Conservation (phyloP, 2,888 invertebrate species). For the Opisthograptis luteolata region DNA sequence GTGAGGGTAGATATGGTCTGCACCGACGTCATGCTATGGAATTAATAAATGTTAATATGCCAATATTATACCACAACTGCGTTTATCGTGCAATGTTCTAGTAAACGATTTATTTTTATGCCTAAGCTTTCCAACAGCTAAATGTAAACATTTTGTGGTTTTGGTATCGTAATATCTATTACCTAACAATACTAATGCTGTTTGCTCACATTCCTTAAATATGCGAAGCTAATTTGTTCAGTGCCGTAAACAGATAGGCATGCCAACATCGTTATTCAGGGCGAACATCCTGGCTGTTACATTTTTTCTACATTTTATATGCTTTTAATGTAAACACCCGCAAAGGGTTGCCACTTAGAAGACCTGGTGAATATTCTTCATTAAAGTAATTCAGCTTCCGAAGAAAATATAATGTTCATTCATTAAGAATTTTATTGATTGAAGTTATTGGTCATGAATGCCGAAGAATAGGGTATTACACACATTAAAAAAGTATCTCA, state of each 20-base stretch:
- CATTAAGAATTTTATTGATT: no score
- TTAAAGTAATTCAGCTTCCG: no score
- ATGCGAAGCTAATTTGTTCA: slow-evolving; percentile 24
- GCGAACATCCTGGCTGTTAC: slow-evolving; percentile 57
- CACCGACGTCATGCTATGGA: slow-evolving; percentile 15
- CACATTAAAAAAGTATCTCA: no score
- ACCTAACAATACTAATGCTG: neutral
- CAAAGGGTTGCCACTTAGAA: slow-evolving; percentile 4
- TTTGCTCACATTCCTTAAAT: slow-evolving; percentile 19
- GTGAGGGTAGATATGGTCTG: slow-evolving; percentile 40
- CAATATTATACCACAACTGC: neutral
- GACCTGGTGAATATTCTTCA: no score
- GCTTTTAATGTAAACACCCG: slow-evolving; percentile 62
- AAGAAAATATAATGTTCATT: no score
- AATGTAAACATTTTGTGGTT: no score
- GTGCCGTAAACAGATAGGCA: slow-evolving; percentile 21
- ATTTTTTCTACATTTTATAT: slow-evolving; percentile 58
- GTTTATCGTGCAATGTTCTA: no score
- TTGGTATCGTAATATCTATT: neutral
- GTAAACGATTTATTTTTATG: no score
- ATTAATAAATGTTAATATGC: slow-evolving; percentile 12
- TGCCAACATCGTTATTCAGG: slow-evolving; percentile 46
- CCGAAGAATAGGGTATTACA: no score
- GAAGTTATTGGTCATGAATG: no score
- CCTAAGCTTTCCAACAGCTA: no score